phyloP scores from a whole-genome alignment of 2,888 invertebrate genomes.

The Mythimna vitellina region DNA sequence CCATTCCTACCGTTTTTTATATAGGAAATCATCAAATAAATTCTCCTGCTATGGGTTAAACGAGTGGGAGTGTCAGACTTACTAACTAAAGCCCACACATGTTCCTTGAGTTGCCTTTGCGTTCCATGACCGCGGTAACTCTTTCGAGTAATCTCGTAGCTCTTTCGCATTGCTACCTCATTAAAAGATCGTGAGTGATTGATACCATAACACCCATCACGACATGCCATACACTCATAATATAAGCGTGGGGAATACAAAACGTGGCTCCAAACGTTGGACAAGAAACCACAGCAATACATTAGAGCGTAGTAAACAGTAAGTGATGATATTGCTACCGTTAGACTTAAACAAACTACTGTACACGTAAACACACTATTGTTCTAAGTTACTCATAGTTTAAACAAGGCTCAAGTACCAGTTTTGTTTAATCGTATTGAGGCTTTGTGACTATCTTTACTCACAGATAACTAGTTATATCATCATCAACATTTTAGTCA shows the following conservation, averaged over 20 bases:
- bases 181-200: slow-evolving; percentile 7
- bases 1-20: too few species aligned
- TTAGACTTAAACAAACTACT: slow-evolving; percentile 4
- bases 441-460: not conserved
- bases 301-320: not conserved
- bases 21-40: too few species aligned
- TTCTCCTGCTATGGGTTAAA: too few species aligned
- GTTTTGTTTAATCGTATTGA: not conserved
- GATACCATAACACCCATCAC: slow-evolving; percentile 2
- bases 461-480: not conserved
- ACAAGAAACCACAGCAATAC: not conserved
- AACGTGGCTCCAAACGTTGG: slow-evolving; percentile 11
- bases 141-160: too few species aligned
- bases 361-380: slow-evolving; percentile 33
- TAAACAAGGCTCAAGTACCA: slow-evolving; percentile 19
- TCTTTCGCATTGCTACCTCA: not conserved
- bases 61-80: too few species aligned
- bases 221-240: not conserved
- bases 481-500: too few species aligned
- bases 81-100: too few species aligned
- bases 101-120: too few species aligned
- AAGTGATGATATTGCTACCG: slow-evolving; percentile 6
- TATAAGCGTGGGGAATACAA: not conserved
- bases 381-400: slow-evolving; percentile 17
- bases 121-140: too few species aligned